Conservation (phyloP, 2,888 invertebrate genomes). For the Agrilus biguttatus region DNA sequence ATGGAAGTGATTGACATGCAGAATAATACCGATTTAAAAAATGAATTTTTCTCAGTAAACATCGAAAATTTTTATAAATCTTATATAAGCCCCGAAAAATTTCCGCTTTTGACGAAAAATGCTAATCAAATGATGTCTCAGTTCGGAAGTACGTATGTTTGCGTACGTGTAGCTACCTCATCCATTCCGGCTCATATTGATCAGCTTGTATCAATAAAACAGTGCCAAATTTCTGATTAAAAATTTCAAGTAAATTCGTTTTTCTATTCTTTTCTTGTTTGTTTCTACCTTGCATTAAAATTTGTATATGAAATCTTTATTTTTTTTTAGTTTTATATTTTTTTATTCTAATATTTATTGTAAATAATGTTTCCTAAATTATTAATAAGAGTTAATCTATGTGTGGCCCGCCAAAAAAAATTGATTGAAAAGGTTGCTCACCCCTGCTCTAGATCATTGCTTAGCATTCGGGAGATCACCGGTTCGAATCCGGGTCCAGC, state of each 20-base stretch:
- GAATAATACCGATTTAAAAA: no score
- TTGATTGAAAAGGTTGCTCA: slow-evolving; percentile 2
- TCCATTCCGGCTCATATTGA: background rate
- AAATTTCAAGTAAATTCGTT: no score
- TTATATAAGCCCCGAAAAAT: background rate
- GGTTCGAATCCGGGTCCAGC: no score
- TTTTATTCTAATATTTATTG: background rate
- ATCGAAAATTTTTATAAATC: slow-evolving; percentile 1
- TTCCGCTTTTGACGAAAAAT: background rate
- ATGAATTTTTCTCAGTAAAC: slow-evolving; percentile 7
- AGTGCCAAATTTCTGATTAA: background rate
- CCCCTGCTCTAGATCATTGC: no score
- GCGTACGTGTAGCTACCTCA: slow-evolving; percentile 1
- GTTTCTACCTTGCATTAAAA: no score
- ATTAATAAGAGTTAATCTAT: no score
- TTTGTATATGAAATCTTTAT: no score
- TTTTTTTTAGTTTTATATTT: no score
- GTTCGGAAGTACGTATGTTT: slow-evolving; percentile 5
- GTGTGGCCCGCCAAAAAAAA: no score
- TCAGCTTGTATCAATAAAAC: background rate
- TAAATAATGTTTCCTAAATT: background rate
- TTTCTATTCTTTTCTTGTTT: no score
- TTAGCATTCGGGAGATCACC: no score
- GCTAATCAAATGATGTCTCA: background rate
- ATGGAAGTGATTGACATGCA: slow-evolving; percentile 10